phyloP scores from a whole-genome alignment of 2,888 invertebrate species.

The Callinectes sapidus region DNA sequence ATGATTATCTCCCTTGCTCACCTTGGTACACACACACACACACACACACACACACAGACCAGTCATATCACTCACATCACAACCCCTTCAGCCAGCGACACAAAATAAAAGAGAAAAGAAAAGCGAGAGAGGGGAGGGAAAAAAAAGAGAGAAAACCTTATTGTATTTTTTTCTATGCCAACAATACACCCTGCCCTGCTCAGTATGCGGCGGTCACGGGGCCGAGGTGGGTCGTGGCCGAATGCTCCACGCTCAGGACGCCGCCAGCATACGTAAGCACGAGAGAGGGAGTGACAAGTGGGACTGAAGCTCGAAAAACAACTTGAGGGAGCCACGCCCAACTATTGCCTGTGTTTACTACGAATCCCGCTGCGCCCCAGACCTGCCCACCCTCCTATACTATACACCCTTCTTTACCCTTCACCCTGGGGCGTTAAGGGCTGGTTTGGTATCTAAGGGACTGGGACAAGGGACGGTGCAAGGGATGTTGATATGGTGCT shows the following conservation, averaged over 20 bases:
- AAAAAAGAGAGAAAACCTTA: background rate
- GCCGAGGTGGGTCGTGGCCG: slow-evolving; percentile 26
- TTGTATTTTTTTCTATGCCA: background rate
- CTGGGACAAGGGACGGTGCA: background rate
- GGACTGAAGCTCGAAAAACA: background rate
- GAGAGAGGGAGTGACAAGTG: slow-evolving; percentile 16
- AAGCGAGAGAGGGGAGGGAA: too few species aligned
- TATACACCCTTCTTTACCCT: background rate
- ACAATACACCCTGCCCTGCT: background rate
- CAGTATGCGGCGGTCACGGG: slow-evolving; percentile 26
- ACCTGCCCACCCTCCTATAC: background rate
- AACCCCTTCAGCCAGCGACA: too few species aligned
- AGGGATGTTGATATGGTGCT: background rate
- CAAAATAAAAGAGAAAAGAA: too few species aligned
- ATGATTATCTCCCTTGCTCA: background rate
- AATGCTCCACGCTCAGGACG: background rate
- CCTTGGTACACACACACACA: slow-evolving; percentile 33
- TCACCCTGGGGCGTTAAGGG: background rate
- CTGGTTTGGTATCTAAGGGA: background rate
- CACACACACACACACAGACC: background rate
- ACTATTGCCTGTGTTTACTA: background rate
- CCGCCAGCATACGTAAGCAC: background rate
- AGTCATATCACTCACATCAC: background rate
- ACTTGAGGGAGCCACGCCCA: background rate
- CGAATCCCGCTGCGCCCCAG: background rate